phyloP scores from a whole-genome alignment of 1,140 invertebrate genomes.

The Microplitis mediator region DNA sequence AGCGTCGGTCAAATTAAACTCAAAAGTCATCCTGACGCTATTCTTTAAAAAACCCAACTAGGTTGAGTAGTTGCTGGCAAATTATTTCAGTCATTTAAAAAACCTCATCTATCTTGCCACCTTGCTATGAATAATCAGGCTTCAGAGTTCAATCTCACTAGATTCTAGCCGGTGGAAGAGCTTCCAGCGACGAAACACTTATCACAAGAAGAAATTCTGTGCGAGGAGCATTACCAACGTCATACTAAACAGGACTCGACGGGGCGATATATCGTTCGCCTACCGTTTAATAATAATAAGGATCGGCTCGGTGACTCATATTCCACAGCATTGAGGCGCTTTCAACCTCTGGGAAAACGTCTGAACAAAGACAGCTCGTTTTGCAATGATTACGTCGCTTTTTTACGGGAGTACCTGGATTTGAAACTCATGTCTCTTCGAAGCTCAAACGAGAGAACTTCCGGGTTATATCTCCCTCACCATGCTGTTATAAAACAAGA shows the following conservation, averaged over 20 bases:
- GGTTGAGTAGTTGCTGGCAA: neutral
- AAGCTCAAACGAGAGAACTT: neutral
- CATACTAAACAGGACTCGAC: conserved; percentile 26
- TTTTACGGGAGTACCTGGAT: conserved; percentile 36
- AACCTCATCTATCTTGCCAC: conserved; percentile 3
- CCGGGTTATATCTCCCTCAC: conserved; percentile 21
- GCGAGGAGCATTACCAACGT: conserved; percentile 35
- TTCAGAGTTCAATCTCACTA: neutral
- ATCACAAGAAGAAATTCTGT: conserved; percentile 31
- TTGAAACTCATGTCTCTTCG: conserved; percentile 30
- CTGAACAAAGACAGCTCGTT: conserved; percentile 23
- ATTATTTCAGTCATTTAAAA: neutral
- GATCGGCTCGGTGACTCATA: conserved; percentile 11
- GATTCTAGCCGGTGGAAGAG: conserved; percentile 33
- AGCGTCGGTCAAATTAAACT: neutral
- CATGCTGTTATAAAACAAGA: neutral
- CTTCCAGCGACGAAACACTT: neutral
- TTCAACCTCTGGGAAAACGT: conserved; percentile 17
- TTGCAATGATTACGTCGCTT: conserved; percentile 8
- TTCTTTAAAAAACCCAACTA: neutral
- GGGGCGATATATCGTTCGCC: conserved; percentile 35
- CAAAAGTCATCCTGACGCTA: neutral
- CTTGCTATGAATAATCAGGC: conserved; percentile 5
- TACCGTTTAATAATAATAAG: conserved; percentile 36
- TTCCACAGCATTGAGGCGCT: neutral